A percentile compares a stretch with the other conserved stretches of the same genome.
These are phyloP conservation scores for Bombus polaris DNA, from an alignment of 1,140 invertebrate species.

Conservation along the genomic window DNA sequence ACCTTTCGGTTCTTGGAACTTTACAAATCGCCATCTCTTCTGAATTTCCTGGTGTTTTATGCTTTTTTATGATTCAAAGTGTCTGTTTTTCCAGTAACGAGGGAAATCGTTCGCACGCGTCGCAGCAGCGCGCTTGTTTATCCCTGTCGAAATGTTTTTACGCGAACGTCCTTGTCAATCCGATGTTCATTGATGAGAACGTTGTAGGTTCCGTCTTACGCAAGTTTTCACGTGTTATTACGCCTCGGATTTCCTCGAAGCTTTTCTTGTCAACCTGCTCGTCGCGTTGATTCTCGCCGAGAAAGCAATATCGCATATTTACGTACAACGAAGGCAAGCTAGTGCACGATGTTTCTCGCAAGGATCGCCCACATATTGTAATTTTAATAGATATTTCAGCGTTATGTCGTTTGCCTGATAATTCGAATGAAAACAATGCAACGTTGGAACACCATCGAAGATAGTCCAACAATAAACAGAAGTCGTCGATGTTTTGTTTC, in stretches of 20 bases:
- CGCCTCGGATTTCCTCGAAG: background rate
- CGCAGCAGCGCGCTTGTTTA: background rate
- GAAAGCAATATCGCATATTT: background rate
- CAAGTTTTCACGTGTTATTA: constrained; percentile 34
- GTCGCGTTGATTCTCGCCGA: no score
- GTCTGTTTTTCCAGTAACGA: background rate
- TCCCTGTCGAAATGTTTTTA: background rate
- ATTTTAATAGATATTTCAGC: background rate
- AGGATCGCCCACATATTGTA: no score
- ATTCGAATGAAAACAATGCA: no score
- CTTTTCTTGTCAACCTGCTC: constrained; percentile 20
- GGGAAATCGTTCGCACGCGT: background rate
- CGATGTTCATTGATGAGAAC: constrained; percentile 33
- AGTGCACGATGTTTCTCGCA: no score
- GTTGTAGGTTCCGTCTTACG: background rate
- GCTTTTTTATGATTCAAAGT: background rate
- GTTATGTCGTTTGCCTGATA: no score
- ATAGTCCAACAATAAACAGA: background rate
- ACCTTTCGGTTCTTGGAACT: no score
- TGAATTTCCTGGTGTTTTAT: fast-evolving
- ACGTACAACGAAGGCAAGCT: no score
- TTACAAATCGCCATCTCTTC: background rate
- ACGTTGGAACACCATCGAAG: background rate
- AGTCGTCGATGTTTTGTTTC: background rate
- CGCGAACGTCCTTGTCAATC: background rate